Evolutionary conservation across 2,113 vertebrate species (phyloP), one percentile per base, ranked within the genome.

Genomic region (Oncorhynchus tshawytscha): DNA sequence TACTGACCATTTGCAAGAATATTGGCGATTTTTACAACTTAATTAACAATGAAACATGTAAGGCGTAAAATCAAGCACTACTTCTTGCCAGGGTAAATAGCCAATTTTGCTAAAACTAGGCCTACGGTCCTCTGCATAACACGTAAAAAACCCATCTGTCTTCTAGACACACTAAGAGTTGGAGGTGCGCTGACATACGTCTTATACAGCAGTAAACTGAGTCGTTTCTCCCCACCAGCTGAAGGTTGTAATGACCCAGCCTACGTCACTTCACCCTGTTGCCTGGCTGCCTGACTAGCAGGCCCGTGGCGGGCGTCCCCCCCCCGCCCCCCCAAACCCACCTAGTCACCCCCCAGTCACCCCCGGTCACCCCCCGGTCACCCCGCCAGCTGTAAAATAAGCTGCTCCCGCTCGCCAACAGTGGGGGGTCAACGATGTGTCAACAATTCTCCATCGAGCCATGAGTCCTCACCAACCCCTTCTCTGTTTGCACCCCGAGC

Each of bases 51-150:
- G 84, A 86, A 83, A 83, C 84, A 85, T 25, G 45, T 77, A 76
- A 78, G 27, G 73, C 49, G 81, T 84, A 80, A 86, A 78, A 77
- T 82, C 84, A 71, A 73, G 84, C 72, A 80, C 13, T 75, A 29
- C 2, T 72, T 7, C 24, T 1, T 67, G 87, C 89, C 89, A 91
- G 87, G 70, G 73, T 82, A 89, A 91, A 91, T 81, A 88, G 79
- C 70, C 45, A 66, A 18, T n/a, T 20, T 79, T 76, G 54, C 77
- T 78, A 81, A 87, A 82, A 84, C 73, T 78, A 67, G 39, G 39
- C 39, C 39, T 45, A 45, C 76, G 79, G 80, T 86, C 78, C 80
- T 86, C 71, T 64, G 78, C 81, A 74, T 85, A 75, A 86, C 88
- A 80, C 81, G 81, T 85, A 20, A 29, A 49, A 31, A n/a, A 11